These are phyloP conservation scores for Itoplectis maculator DNA, from an alignment of 2,888 invertebrate genomes.

Conservation along the genomic window DNA sequence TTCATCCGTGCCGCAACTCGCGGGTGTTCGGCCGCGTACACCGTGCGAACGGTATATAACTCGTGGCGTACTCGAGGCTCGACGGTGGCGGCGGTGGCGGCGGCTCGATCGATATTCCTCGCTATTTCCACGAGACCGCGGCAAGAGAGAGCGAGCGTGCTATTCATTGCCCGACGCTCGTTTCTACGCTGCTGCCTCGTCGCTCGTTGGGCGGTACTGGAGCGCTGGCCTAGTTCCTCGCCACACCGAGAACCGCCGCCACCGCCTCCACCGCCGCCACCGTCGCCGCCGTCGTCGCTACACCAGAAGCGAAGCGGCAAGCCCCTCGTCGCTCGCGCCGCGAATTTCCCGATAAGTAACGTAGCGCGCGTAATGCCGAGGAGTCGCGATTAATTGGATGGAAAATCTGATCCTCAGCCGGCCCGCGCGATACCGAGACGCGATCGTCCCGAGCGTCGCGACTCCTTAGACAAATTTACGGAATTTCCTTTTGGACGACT, in stretches of 20 bases:
- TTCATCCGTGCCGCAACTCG: slow-evolving; percentile 4
- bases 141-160: slow-evolving; percentile 39
- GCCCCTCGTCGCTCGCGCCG: slow-evolving; percentile 20
- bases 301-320: slow-evolving; percentile 7
- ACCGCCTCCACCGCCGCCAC: background rate
- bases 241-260: slow-evolving; percentile 31
- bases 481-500: background rate
- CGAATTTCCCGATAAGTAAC: slow-evolving; percentile 46
- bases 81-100: too few species aligned
- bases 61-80: slow-evolving; percentile 37
- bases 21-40: background rate
- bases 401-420: slow-evolving; percentile 43
- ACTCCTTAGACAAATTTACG: background rate
- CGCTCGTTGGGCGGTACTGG: slow-evolving; percentile 43
- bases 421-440: background rate
- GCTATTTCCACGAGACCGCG: slow-evolving; percentile 48
- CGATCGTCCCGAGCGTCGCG: slow-evolving; percentile 21
- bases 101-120: slow-evolving; percentile 51
- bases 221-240: slow-evolving; percentile 52
- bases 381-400: slow-evolving; percentile 54
- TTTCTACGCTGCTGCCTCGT: slow-evolving; percentile 43
- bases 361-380: slow-evolving; percentile 19
- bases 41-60: background rate
- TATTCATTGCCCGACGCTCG: slow-evolving; percentile 54
- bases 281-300: background rate